Percentiles rank a stretch among this genome's conserved stretches.
phyloP scores from a whole-genome alignment of 2,888 invertebrate species.

The Colostygia pectinataria region DNA sequence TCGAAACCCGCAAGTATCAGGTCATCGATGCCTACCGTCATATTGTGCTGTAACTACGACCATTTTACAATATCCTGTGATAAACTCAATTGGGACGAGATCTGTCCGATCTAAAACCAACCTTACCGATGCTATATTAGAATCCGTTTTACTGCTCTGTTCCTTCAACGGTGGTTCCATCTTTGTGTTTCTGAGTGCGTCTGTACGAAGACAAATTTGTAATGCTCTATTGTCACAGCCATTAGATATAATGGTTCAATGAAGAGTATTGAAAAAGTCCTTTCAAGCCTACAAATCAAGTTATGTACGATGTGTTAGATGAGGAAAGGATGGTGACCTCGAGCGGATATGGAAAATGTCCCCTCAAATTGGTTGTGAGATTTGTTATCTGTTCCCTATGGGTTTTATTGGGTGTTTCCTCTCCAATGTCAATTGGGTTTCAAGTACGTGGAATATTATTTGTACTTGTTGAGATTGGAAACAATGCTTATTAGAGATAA shows the following conservation, averaged over 20 bases:
- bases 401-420: constrained; percentile 63
- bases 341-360: constrained; percentile 75
- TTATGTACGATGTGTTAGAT: constrained; percentile 58
- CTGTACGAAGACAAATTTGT: constrained; percentile 73
- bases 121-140: constrained; percentile 54
- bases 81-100: constrained; percentile 72
- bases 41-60: constrained; percentile 65
- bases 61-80: constrained; percentile 80
- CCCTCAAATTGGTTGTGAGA: constrained; percentile 70
- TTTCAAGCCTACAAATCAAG: constrained; percentile 71
- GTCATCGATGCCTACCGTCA: constrained; percentile 66
- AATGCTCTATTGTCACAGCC: constrained; percentile 76
- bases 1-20: constrained; percentile 46
- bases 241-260: constrained; percentile 77
- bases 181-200: constrained; percentile 29
- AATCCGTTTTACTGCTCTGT: constrained; percentile 30
- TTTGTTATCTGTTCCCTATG: constrained; percentile 59
- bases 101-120: constrained; percentile 44
- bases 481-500: too few relatives aligned
- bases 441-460: constrained; percentile 22
- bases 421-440: constrained; percentile 47
- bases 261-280: constrained; percentile 76
- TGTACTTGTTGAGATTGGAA: constrained; percentile 12
- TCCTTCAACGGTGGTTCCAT: constrained; percentile 6
- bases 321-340: constrained; percentile 68